Conservation (phyloP, 2,113 vertebrate genomes). For the Pollimyrus isidori region DNA sequence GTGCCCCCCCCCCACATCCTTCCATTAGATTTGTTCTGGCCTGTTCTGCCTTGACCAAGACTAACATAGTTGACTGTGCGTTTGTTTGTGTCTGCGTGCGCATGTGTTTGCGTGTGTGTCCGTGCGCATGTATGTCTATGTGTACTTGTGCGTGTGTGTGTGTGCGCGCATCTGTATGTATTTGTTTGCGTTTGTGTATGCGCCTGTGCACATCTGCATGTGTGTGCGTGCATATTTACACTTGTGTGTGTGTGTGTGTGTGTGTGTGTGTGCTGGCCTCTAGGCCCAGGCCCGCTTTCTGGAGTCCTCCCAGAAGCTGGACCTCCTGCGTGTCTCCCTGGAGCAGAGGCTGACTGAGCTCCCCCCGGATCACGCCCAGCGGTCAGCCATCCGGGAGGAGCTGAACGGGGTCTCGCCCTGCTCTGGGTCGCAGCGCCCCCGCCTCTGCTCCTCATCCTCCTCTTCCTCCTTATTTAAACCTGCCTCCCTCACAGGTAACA, state of each 20-base stretch:
- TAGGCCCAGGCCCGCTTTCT: constrained; percentile 83
- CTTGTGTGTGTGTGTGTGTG: background rate
- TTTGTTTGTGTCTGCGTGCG: background rate
- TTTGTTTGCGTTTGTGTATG: background rate
- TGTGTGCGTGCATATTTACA: background rate
- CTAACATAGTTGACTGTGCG: background rate
- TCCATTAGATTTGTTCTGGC: background rate
- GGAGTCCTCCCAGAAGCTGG: constrained; percentile 88
- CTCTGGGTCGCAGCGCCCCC: constrained; percentile 36
- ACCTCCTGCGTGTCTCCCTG: constrained; percentile 76
- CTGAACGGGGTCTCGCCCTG: constrained; percentile 48
- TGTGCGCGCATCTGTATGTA: background rate
- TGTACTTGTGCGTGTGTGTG: background rate
- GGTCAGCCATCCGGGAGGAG: constrained; percentile 65
- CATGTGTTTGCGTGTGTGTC: background rate
- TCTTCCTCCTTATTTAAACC: constrained; percentile 66
- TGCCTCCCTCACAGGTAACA: constrained; percentile 79
- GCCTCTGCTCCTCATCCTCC: constrained; percentile 35
- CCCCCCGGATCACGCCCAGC: constrained; percentile 68
- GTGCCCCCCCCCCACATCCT: background rate
- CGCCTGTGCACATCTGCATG: background rate
- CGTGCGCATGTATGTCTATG: background rate
- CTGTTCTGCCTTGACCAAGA: background rate
- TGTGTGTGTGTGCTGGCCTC: background rate
- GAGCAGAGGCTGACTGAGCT: constrained; percentile 70